Evolutionary conservation across 2,113 vertebrate species (phyloP).

Genomic region (Caranx ignobilis): DNA sequence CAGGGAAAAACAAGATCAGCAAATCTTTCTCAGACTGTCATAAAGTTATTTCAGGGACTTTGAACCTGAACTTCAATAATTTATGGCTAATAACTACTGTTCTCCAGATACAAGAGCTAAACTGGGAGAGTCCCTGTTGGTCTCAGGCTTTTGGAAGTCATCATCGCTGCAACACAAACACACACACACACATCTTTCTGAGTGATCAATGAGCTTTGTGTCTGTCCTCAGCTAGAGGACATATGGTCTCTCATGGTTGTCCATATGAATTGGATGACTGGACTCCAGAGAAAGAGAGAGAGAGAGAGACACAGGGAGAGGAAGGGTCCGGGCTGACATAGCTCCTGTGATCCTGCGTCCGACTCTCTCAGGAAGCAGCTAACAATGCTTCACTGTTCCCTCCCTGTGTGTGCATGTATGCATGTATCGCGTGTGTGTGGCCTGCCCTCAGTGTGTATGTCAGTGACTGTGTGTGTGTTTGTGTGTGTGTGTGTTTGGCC

Average conservation of each 20-base stretch:
- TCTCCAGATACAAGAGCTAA: slow-evolving; percentile 18
- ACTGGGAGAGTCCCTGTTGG: slow-evolving; percentile 21
- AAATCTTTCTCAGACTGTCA: slow-evolving; percentile 4
- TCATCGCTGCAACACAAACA: not conserved
- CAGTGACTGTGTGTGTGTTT: slow-evolving; percentile 10
- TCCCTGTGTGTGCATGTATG: slow-evolving; percentile 40
- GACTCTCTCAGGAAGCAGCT: slow-evolving; percentile 77
- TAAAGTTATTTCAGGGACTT: slow-evolving; percentile 3
- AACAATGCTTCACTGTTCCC: slow-evolving; percentile 85
- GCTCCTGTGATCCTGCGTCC: slow-evolving; percentile 72
- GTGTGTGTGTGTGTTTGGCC: slow-evolving; percentile 45
- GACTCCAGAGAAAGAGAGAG: slow-evolving; percentile 27
- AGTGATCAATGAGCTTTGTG: slow-evolving; percentile 9
- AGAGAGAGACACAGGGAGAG: slow-evolving; percentile 17
- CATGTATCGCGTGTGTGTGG: slow-evolving; percentile 42
- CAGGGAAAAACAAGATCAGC: too few species aligned
- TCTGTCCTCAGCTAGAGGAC: not conserved
- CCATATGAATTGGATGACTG: slow-evolving; percentile 42
- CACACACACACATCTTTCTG: slow-evolving; percentile 8
- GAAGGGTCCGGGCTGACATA: slow-evolving; percentile 59
- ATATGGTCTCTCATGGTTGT: slow-evolving; percentile 39
- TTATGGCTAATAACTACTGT: slow-evolving; percentile 9
- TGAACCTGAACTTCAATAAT: slow-evolving; percentile 4
- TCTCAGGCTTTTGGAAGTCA: slow-evolving; percentile 12
- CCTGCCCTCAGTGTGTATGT: slow-evolving; percentile 42